Conservation (phyloP, 1,140 invertebrate species). For the Papilio xuthus region DNA sequence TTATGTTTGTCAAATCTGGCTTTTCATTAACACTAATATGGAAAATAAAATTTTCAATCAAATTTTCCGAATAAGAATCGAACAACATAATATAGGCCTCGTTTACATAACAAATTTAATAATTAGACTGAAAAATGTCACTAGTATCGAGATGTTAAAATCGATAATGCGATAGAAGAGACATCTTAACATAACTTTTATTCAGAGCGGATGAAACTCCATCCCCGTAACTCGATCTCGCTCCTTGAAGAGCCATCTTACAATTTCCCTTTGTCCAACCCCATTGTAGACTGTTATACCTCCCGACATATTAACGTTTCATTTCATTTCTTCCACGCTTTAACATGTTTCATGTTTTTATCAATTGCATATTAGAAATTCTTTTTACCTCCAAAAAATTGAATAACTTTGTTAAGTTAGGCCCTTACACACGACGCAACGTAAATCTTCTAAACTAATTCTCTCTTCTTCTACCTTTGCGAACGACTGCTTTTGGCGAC, state of each 20-base stretch:
- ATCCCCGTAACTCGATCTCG: slow-evolving; percentile 71
- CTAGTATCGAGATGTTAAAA: background rate
- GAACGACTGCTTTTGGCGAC: no score
- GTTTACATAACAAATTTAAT: background rate
- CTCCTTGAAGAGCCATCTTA: slow-evolving; percentile 63
- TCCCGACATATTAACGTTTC: slow-evolving; percentile 71
- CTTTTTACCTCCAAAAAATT: slow-evolving; percentile 41
- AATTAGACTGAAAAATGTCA: background rate
- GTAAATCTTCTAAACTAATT: background rate
- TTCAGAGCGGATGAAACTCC: slow-evolving; percentile 40
- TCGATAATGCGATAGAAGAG: slow-evolving; percentile 5
- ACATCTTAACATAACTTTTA: slow-evolving; percentile 25
- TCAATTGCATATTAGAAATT: slow-evolving; percentile 44
- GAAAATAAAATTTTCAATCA: no score
- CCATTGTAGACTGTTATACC: slow-evolving; percentile 70
- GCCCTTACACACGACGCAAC: background rate
- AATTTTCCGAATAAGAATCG: background rate
- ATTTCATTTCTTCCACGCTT: slow-evolving; percentile 62
- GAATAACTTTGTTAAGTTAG: slow-evolving; percentile 38
- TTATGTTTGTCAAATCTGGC: no score
- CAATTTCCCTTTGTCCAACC: slow-evolving; percentile 70
- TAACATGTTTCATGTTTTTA: slow-evolving; percentile 37
- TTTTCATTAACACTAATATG: no score
- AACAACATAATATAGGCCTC: background rate
- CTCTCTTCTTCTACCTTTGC: no score